Evolutionary conservation across 2,113 vertebrate species (phyloP), one percentile per base, ranked within the genome.

Genomic region (Leptosomus discolor): DNA sequence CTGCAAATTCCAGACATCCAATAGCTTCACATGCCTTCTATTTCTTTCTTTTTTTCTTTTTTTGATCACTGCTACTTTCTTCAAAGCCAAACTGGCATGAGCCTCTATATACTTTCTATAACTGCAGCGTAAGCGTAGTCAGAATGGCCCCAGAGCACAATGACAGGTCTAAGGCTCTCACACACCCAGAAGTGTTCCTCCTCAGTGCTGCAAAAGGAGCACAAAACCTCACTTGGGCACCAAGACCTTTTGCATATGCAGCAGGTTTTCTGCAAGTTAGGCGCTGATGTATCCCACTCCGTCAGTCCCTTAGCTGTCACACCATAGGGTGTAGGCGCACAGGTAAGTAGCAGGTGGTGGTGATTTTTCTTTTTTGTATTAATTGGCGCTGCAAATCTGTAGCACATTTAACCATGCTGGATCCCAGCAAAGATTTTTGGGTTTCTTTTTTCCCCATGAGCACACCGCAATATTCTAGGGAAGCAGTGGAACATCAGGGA

Each of bases 81-180:
- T 68, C 23, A 81, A 85, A 95, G 50, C 54, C 41, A 86, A 87
- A 54, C 54, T 18, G 12, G 32, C 23, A 30, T 0, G 0, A 39
- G 11, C 17, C 11, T 69, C 50, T 57, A n/a, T 10, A n/a, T 11
- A 37, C 37, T 54, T 63, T 37, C 39, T 32, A 5, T 1, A 20
- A n/a, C 20, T 50, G 27, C 30, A 2, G 0, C 0, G 0, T 19
- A 63, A 83, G 39, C 45, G 45, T 8, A 29, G 45, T 32, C 67
- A 92, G 79, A 75, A 83, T 0, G 2, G 24, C 34, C 17, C 4
- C 39, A 69, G 23, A 76, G 53, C 41, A 32, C 39, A 39, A 24
- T 0, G 2, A 82, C 60, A 88, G 23, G 9, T 27, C 58, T 27
- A 11, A 80, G 41, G n/a, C 43, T 57, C 51, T 86, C 76, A 24